Evolutionary conservation across 2,797 vertebrate species (phyloP).

Genomic region (Pitangus sulphuratus): DNA sequence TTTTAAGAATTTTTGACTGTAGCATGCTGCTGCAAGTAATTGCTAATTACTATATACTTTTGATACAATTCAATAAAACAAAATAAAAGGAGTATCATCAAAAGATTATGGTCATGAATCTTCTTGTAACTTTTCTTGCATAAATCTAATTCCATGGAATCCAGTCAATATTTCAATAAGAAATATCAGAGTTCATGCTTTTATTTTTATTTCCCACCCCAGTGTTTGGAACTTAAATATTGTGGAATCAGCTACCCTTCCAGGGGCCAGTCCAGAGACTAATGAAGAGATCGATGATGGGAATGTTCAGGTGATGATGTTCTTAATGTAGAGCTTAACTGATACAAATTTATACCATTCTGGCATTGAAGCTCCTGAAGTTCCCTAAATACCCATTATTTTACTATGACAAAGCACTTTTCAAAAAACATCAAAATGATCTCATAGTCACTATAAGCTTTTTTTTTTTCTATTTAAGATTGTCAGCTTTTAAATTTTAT

Average conservation of each 20-base stretch:
- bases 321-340: slow-evolving; percentile 67
- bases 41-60: background rate
- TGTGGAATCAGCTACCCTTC: slow-evolving; percentile 71
- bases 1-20: background rate
- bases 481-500: background rate
- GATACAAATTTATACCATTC: slow-evolving; percentile 61
- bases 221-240: background rate
- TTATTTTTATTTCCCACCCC: background rate
- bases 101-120: background rate
- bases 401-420: background rate
- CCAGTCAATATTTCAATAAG: background rate
- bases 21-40: background rate
- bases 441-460: background rate
- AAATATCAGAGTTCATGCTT: background rate
- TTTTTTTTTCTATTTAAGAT: background rate
- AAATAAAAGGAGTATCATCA: background rate
- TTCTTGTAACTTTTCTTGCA: background rate
- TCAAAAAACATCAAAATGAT: background rate
- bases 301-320: slow-evolving; percentile 69
- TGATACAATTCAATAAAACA: background rate
- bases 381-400: slow-evolving; percentile 72
- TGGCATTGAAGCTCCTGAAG: slow-evolving; percentile 76
- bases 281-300: slow-evolving; percentile 60
- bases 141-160: background rate
- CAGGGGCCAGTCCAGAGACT: slow-evolving; percentile 61